phyloP scores from a whole-genome alignment of 2,113 vertebrate species.

The Nycticorax nycticorax region DNA sequence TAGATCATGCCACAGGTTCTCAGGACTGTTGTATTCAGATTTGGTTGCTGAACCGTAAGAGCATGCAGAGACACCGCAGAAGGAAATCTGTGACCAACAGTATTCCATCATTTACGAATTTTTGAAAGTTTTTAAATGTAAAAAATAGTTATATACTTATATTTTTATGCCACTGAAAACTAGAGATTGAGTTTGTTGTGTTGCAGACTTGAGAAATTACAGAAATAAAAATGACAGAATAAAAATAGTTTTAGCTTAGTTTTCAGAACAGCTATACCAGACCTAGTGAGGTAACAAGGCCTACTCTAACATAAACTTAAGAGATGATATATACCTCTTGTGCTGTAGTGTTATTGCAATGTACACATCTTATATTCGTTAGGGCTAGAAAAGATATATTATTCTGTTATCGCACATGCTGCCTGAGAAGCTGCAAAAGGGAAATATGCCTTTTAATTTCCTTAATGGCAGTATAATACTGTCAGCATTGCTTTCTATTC shows the following conservation, averaged over 20 bases:
- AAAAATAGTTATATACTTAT: not conserved
- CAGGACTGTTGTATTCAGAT: not conserved
- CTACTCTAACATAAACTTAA: not conserved
- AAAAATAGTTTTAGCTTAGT: not conserved
- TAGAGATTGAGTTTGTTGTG: not conserved
- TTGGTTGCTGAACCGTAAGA: not conserved
- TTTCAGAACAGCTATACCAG: not conserved
- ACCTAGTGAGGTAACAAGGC: not conserved
- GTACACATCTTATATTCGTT: not conserved
- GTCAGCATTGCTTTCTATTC: not conserved
- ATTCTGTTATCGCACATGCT: not conserved
- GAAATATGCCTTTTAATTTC: not conserved
- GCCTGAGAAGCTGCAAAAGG: not conserved
- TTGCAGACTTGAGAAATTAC: not conserved
- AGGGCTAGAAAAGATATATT: not conserved
- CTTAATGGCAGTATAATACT: not conserved
- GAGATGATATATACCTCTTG: not conserved
- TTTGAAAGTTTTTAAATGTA: not conserved
- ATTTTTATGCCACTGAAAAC: not conserved
- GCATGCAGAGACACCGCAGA: not conserved
- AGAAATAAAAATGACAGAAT: not conserved
- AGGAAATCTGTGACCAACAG: not conserved
- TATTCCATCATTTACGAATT: not conserved
- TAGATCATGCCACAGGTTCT: not conserved
- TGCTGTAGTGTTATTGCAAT: not conserved